Conservation (phyloP, 2,113 vertebrate species). For the Cairina moschata region DNA sequence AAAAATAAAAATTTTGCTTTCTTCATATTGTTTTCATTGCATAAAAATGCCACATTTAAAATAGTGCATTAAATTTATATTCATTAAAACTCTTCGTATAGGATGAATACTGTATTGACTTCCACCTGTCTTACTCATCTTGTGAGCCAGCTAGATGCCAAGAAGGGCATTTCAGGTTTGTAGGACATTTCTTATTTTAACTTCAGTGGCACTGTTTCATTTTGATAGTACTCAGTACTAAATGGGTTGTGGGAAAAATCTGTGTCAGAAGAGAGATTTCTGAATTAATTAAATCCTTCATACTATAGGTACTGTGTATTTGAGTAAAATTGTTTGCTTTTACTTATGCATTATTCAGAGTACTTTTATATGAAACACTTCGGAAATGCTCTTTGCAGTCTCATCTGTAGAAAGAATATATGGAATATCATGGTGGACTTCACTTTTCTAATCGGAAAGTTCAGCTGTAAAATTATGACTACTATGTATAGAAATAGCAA, state of each 20-base stretch:
- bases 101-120: background rate
- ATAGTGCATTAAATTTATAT: background rate
- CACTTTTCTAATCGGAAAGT: background rate
- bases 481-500: background rate
- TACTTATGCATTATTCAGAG: background rate
- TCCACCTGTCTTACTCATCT: background rate
- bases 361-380: background rate
- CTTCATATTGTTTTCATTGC: background rate
- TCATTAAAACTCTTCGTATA: background rate
- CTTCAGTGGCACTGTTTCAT: background rate
- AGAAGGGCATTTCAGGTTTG: background rate
- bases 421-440: background rate
- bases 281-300: conserved; percentile 4
- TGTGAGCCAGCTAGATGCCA: background rate
- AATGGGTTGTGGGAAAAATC: background rate
- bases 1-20: background rate
- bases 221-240: conserved; percentile 30
- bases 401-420: background rate
- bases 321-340: conserved; percentile 25
- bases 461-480: background rate
- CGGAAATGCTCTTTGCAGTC: background rate
- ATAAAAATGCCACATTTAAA: background rate
- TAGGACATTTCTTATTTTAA: background rate
- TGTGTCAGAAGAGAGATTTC: background rate
- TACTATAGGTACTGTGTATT: background rate